Conservation (phyloP, 1,140 invertebrate genomes). For the Luehdorfia chinensis region DNA sequence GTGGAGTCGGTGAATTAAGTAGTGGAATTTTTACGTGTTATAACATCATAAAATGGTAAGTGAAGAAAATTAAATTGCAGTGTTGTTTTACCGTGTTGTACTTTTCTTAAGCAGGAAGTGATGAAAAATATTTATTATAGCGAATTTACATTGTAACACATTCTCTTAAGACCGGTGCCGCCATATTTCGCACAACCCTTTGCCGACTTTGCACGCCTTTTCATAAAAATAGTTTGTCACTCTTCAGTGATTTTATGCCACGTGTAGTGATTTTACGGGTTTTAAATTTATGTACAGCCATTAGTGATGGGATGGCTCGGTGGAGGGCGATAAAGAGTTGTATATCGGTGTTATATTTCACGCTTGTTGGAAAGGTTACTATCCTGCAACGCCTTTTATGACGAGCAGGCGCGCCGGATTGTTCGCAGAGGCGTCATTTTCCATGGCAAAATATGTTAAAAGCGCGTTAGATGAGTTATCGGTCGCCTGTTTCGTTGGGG, state of each 20-base stretch:
- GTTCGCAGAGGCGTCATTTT: conserved; percentile 17
- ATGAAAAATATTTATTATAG: conserved; percentile 27
- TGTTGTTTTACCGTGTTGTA: conserved; percentile 48
- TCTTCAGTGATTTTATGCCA: conserved; percentile 74
- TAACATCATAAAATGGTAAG: conserved; percentile 77
- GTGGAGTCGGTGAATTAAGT: conserved; percentile 73
- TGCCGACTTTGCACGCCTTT: conserved; percentile 65
- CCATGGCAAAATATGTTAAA: conserved; percentile 20
- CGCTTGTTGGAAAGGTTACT: conserved; percentile 59
- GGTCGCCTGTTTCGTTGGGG: conserved; percentile 38
- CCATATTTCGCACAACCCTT: conserved; percentile 70
- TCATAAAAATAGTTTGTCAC: conserved; percentile 66
- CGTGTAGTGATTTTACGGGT: conserved; percentile 57
- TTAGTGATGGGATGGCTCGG: background rate
- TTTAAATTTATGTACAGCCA: conserved; percentile 8
- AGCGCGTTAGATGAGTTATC: conserved; percentile 36
- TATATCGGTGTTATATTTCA: conserved; percentile 69
- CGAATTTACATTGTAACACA: conserved; percentile 41
- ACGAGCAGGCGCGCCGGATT: conserved; percentile 26
- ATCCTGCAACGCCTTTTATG: conserved; percentile 61
- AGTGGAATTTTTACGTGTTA: conserved; percentile 71
- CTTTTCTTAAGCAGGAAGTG: conserved; percentile 28
- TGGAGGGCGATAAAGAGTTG: background rate
- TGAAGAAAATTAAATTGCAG: conserved; percentile 58
- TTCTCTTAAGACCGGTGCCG: conserved; percentile 60